Evolutionary conservation across 2,113 vertebrate genomes (phyloP), one percentile per base, ranked within the genome.

Genomic region (Thamnaconus septentrionalis): DNA sequence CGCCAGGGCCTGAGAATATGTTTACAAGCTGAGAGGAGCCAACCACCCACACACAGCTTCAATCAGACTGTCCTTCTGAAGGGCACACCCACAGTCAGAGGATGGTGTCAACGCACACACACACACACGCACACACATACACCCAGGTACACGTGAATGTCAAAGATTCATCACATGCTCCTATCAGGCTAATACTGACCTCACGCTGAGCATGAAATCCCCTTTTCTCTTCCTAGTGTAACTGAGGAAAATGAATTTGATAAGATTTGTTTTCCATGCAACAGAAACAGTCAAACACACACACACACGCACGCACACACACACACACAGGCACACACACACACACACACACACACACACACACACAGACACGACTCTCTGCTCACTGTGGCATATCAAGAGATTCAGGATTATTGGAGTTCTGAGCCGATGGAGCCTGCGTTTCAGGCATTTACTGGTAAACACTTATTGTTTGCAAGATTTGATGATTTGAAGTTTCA

Each of bases 11-110:
- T 12, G 59, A 75, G 54, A 69, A 71, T 54, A 62, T 40, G 53
- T 61, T 61, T 46, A 60, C 42, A 63, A 71, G 66, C 59, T 83
- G 50, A 76, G 71, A 69, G 51, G 56, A 83, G 65, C 48, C 60
- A 69, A 55, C 64, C 66, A 78, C 55, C 64, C 78, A 78, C 69
- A 77, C 45, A 61, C 68, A 67, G 62, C 71, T 76, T 81, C 77
- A 78, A 58, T 80, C 73, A 83, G 55, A 58, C 59, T 69, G 77
- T 69, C 79, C 75, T 80, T 63, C 53, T 67, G 74, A 82, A 76
- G 80, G 76, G 49, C 81, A 73, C 18, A 7, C 44, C 52, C 47
- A 67, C 59, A 76, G 41, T 7, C 42, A 56, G 42, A 67, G 60
- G 79, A 46, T 44, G 59, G 51, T 52, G 47, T 46, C 52, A 56